A percentile compares a stretch with the other conserved stretches of the same genome.
Evolutionary conservation across 2,888 invertebrate genomes (phyloP).

Genomic region (Agriopis marginaria): DNA sequence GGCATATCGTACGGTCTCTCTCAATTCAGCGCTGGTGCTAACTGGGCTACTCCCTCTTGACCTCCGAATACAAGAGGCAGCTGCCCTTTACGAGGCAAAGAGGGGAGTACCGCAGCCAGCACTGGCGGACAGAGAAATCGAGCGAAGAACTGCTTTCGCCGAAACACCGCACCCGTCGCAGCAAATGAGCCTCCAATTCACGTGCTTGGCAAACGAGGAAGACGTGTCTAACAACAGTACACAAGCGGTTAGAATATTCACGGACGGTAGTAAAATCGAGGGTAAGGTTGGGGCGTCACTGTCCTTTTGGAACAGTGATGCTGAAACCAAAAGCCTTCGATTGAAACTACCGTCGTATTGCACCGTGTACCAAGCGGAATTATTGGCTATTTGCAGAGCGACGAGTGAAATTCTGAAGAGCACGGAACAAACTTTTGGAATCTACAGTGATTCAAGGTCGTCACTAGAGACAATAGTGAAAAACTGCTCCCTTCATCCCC

Average conservation of each 20-base stretch:
- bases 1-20: conserved; percentile 3
- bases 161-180: conserved; percentile 34
- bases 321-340: conserved; percentile 29
- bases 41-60: conserved; percentile 43
- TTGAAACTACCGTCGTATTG: conserved; percentile 16
- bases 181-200: conserved; percentile 6
- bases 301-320: conserved; percentile 36
- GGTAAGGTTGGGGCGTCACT: conserved; percentile 36
- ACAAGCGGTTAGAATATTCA: too few relatives aligned
- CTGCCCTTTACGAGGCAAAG: conserved; percentile 37
- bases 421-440: not conserved
- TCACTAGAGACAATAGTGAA: conserved; percentile 23
- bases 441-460: conserved; percentile 34
- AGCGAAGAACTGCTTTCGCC: conserved; percentile 8
- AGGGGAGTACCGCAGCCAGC: conserved; percentile 27
- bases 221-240: not conserved
- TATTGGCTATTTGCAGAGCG: conserved; percentile 33
- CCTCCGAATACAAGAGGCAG: conserved; percentile 38
- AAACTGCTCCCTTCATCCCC: conserved; percentile 21
- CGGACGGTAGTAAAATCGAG: too few relatives aligned
- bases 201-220: conserved; percentile 19
- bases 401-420: not conserved
- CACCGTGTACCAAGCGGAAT: conserved; percentile 44
- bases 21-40: conserved; percentile 36
- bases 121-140: conserved; percentile 38